These are phyloP conservation scores for Tragelaphus buxtoni DNA, from an alignment of 2,113 vertebrate species.

Conservation along the genomic window DNA sequence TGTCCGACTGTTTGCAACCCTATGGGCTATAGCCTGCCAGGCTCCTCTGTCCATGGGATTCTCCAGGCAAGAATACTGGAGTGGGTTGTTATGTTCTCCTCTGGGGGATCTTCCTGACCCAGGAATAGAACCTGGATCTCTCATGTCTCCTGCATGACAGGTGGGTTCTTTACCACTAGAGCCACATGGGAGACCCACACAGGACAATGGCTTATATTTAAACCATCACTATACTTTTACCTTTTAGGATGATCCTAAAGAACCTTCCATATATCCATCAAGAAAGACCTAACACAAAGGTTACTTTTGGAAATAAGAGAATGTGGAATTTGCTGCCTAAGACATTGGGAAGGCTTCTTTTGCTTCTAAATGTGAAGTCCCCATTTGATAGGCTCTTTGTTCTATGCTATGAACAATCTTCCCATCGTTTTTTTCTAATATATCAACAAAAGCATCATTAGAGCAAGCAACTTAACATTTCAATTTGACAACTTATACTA, in stretches of 20 bases:
- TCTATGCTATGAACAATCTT: background rate
- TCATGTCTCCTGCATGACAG: background rate
- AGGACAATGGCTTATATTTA: background rate
- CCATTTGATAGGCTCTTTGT: background rate
- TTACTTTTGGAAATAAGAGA: background rate
- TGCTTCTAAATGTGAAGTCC: background rate
- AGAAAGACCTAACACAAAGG: background rate
- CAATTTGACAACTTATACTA: background rate
- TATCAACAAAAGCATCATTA: background rate
- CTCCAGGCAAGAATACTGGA: background rate
- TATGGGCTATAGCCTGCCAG: background rate
- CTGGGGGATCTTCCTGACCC: background rate
- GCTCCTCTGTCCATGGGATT: background rate
- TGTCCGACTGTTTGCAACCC: background rate
- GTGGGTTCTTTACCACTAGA: background rate
- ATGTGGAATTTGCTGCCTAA: background rate
- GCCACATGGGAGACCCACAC: background rate
- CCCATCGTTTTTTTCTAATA: background rate
- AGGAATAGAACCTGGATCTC: background rate
- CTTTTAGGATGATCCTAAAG: background rate
- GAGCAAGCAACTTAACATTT: background rate
- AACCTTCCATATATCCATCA: background rate
- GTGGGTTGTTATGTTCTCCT: background rate
- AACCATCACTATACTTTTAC: background rate
- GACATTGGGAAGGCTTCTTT: background rate